Evolutionary conservation across 2,113 vertebrate species (phyloP).

Genomic region (Peromyscus polionotus): DNA sequence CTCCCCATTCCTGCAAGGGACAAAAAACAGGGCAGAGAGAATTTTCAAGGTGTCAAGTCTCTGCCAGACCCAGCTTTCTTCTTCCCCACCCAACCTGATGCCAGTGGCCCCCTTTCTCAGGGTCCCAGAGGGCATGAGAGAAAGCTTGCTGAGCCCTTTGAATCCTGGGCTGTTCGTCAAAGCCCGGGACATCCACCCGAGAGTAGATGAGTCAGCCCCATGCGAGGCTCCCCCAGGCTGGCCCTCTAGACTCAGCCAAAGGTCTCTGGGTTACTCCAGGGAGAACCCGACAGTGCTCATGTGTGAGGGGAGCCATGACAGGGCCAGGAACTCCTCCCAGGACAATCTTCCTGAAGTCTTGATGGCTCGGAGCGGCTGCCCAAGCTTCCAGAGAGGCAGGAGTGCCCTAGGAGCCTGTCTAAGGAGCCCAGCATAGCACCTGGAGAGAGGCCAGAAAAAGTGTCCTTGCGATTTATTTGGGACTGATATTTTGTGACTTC

Average conservation of each 20-base stretch:
- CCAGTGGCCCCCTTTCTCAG: background rate
- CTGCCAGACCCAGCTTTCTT: conserved; percentile 26
- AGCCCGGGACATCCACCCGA: background rate
- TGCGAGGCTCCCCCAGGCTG: background rate
- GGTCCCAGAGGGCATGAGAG: background rate
- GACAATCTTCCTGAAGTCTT: background rate
- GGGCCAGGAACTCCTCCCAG: background rate
- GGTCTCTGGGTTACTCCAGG: background rate
- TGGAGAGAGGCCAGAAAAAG: background rate
- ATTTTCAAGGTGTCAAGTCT: conserved; percentile 39
- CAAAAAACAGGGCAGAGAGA: conserved; percentile 38
- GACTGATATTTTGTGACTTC: background rate
- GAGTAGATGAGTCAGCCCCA: background rate
- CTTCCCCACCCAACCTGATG: background rate
- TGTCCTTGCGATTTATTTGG: background rate
- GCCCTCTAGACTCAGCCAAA: background rate
- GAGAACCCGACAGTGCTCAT: background rate
- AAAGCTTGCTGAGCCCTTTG: conserved; percentile 23
- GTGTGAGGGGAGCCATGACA: accelerated
- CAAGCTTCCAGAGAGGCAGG: background rate
- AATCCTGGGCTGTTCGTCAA: conserved; percentile 16
- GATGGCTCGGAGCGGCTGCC: background rate
- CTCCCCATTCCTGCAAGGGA: conserved; percentile 55
- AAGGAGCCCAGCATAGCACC: background rate
- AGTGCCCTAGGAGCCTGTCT: background rate